Evolutionary conservation across 2,113 vertebrate species (phyloP).

Genomic region (Serinus canaria): DNA sequence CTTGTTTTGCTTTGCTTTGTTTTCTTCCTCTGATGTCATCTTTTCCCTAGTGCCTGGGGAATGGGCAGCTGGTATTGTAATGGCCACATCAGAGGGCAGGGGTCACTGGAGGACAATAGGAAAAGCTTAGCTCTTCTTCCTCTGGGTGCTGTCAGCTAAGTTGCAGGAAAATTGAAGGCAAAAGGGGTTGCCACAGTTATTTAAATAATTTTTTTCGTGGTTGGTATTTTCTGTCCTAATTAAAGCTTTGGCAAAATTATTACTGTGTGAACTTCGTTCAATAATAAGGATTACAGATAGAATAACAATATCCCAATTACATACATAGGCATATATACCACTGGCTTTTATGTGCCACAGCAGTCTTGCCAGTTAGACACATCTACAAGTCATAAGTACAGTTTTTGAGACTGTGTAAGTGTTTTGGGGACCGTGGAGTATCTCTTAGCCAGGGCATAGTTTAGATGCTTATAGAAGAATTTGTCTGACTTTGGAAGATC

Average conservation of each 20-base stretch:
- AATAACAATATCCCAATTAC: background rate
- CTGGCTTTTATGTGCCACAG: background rate
- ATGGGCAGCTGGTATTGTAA: slow-evolving; percentile 17
- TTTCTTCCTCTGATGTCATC: background rate
- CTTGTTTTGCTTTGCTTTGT: background rate
- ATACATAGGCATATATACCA: background rate
- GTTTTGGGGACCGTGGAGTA: background rate
- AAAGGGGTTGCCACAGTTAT: background rate
- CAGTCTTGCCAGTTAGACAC: background rate
- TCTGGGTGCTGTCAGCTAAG: background rate
- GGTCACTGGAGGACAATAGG: slow-evolving; percentile 25
- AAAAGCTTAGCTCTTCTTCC: background rate
- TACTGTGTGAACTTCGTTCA: background rate
- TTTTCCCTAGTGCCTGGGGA: background rate
- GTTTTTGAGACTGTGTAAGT: background rate
- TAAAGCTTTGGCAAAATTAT: background rate
- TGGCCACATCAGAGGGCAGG: slow-evolving; percentile 13
- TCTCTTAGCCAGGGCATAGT: background rate
- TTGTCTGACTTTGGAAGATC: background rate
- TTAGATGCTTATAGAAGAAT: slow-evolving; percentile 4
- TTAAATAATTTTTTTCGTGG: background rate
- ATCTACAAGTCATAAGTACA: background rate
- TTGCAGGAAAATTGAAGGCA: background rate
- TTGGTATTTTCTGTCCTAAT: slow-evolving; percentile 3
- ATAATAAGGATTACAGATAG: background rate